A percentile compares a stretch with the other conserved stretches of the same genome.
These are phyloP conservation scores for Pyrrhosoma nymphula DNA, from an alignment of 2,888 invertebrate genomes.

Conservation along the genomic window DNA sequence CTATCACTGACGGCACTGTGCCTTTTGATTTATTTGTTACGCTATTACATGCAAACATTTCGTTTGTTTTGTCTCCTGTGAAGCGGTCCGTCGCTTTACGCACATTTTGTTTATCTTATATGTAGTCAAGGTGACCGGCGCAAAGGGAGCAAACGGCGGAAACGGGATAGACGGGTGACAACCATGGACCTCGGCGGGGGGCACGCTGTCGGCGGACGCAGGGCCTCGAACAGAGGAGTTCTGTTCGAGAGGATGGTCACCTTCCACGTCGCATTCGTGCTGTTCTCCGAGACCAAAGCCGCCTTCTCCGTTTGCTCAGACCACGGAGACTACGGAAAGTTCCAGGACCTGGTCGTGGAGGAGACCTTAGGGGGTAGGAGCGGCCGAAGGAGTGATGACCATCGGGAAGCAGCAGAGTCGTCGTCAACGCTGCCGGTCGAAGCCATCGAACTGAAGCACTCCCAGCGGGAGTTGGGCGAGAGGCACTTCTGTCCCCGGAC, in stretches of 20 bases:
- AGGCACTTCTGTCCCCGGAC: background rate
- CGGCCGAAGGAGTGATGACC: background rate
- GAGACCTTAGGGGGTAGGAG: background rate
- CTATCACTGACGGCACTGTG: too few species aligned
- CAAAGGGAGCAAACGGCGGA: too few species aligned
- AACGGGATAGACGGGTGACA: too few species aligned
- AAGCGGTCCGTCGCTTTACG: too few species aligned
- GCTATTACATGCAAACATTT: too few species aligned
- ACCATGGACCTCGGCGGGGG: background rate
- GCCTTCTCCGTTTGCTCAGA: background rate
- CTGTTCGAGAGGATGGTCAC: background rate
- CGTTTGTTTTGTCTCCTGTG: too few species aligned
- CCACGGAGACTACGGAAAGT: background rate
- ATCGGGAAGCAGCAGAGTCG: too few species aligned
- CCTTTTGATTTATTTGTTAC: too few species aligned
- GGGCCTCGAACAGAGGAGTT: background rate
- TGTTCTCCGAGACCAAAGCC: background rate
- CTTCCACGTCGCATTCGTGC: background rate
- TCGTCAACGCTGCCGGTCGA: background rate
- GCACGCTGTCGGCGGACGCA: background rate
- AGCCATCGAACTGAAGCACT: background rate
- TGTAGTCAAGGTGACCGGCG: too few species aligned
- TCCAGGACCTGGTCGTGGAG: background rate
- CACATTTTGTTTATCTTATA: too few species aligned
- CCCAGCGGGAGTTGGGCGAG: background rate